Evolutionary conservation across 2,888 invertebrate genomes (phyloP).

Genomic region (Anarsia innoxiella): DNA sequence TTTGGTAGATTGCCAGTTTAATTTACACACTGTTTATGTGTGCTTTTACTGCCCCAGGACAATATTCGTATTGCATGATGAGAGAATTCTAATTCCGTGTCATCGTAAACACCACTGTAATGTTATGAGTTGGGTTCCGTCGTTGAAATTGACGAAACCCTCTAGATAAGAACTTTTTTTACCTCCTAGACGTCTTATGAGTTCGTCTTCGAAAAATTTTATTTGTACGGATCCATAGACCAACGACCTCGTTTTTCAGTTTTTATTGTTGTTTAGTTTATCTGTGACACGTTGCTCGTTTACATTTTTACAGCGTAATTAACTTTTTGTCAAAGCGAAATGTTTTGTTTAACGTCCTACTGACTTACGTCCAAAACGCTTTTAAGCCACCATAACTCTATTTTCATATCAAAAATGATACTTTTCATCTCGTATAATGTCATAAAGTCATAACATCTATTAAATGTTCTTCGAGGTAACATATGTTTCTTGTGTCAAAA

Average conservation of each 20-base stretch:
- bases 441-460: slow-evolving; percentile 61
- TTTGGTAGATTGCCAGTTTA: slow-evolving; percentile 41
- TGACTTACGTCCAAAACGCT: slow-evolving; percentile 33
- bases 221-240: slow-evolving; percentile 23
- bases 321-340: slow-evolving; percentile 70
- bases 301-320: slow-evolving; percentile 50
- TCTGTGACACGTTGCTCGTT: slow-evolving; percentile 62
- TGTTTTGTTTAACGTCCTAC: slow-evolving; percentile 40
- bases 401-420: slow-evolving; percentile 52
- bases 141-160: slow-evolving; percentile 5
- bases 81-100: slow-evolving; percentile 50
- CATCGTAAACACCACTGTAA: slow-evolving; percentile 39
- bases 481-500: slow-evolving; percentile 47
- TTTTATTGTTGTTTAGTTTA: slow-evolving; percentile 54
- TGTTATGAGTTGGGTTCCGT: slow-evolving; percentile 18
- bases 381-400: slow-evolving; percentile 17
- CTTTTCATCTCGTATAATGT: slow-evolving; percentile 52
- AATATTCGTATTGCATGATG: slow-evolving; percentile 38
- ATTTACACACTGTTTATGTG: slow-evolving; percentile 44
- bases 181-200: neutral
- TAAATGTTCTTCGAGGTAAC: slow-evolving; percentile 43
- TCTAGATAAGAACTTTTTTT: neutral
- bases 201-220: neutral
- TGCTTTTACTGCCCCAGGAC: slow-evolving; percentile 40
- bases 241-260: slow-evolving; percentile 31